Percentiles rank a stretch among this genome's conserved stretches.
Conservation (phyloP, 53 echinoderm and acorn worm species). For the Mesocentrotus franciscanus region DNA sequence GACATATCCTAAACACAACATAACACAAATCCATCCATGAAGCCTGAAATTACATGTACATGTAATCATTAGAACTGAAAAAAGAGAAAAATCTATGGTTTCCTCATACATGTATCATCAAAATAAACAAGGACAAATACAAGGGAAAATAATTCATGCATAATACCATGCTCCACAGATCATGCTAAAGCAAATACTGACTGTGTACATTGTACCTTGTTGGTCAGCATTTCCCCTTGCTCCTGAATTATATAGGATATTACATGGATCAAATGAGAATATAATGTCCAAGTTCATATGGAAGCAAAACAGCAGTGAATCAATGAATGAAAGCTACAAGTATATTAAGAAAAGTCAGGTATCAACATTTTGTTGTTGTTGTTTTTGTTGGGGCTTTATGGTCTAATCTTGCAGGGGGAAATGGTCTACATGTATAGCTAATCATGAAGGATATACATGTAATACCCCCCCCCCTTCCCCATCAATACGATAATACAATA, state of each 20-base stretch:
- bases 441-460: too few species aligned
- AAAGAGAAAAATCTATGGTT: too few species aligned
- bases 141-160: constrained; percentile 9
- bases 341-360: too few species aligned
- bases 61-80: neutral
- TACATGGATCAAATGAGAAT: constrained; percentile 12
- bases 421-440: too few species aligned
- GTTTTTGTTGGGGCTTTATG: too few species aligned
- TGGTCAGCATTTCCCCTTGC: constrained; percentile 42
- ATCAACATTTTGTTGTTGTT: too few species aligned
- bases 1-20: too few species aligned
- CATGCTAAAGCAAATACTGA: constrained; percentile 26
- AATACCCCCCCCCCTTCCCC: too few species aligned
- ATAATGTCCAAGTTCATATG: neutral
- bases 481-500: too few species aligned
- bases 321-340: neutral
- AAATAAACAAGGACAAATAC: neutral
- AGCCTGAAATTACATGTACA: neutral
- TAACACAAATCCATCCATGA: neutral
- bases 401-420: too few species aligned
- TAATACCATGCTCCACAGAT: constrained; percentile 23
- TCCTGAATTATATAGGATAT: constrained; percentile 34
- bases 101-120: neutral
- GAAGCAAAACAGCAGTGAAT: neutral
- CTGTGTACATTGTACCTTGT: constrained; percentile 63